Evolutionary conservation across 2,888 invertebrate genomes (phyloP).

Genomic region (Chromoteleia sp.): DNA sequence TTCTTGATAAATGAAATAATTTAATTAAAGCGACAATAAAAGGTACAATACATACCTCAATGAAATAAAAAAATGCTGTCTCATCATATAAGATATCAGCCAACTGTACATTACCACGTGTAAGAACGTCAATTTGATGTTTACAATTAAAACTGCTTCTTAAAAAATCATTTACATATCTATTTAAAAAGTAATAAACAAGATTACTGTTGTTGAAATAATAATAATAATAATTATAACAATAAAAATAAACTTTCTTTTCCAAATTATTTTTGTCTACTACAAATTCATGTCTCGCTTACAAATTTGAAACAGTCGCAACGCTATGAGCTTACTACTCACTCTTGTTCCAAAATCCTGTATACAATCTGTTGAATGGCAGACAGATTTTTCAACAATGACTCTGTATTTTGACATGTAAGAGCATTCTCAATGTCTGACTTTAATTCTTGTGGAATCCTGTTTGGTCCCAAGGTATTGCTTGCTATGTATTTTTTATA

Average conservation of each 20-base stretch:
- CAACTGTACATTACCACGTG: slow-evolving; percentile 91
- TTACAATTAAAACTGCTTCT: slow-evolving; percentile 95
- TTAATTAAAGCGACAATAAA: background rate
- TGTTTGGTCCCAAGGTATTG: slow-evolving; percentile 88
- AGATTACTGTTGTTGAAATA: no score
- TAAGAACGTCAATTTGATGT: slow-evolving; percentile 96
- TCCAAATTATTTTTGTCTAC: no score
- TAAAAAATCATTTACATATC: slow-evolving; percentile 92
- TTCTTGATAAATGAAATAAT: slow-evolving; percentile 23
- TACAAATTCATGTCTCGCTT: no score
- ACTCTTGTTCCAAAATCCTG: slow-evolving; percentile 89
- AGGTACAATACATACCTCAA: slow-evolving; percentile 88
- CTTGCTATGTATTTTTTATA: slow-evolving; percentile 92
- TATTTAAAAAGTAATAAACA: slow-evolving; percentile 74
- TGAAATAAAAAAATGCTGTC: slow-evolving; percentile 96
- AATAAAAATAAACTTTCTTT: no score
- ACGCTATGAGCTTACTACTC: slow-evolving; percentile 72
- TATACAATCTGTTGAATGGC: slow-evolving; percentile 90
- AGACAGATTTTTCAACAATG: slow-evolving; percentile 90
- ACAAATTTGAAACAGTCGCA: no score
- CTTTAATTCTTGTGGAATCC: slow-evolving; percentile 87
- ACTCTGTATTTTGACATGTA: slow-evolving; percentile 88
- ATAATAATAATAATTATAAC: no score
- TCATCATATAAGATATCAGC: slow-evolving; percentile 96
- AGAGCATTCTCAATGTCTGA: slow-evolving; percentile 88